A percentile compares a stretch with the other conserved stretches of the same genome.
phyloP scores from a whole-genome alignment of 2,113 vertebrate genomes.

The Indri indri region DNA sequence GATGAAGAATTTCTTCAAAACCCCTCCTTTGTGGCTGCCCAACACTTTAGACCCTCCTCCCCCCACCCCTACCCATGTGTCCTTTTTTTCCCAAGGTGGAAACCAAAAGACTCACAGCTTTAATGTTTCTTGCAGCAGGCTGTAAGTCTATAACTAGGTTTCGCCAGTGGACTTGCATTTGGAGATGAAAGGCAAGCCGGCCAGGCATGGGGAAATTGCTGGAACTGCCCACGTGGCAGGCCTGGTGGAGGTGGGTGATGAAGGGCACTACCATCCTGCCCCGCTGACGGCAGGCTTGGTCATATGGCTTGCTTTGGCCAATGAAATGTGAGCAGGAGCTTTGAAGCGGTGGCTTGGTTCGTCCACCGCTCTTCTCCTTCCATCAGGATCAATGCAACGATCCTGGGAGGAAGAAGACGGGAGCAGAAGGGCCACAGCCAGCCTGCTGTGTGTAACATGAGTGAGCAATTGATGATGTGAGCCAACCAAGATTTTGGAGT shows the following conservation, averaged over 20 bases:
- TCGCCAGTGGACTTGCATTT: neutral
- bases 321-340: neutral
- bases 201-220: neutral
- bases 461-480: neutral
- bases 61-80: neutral
- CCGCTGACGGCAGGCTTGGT: neutral
- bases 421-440: neutral
- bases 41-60: neutral
- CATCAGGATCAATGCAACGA: neutral
- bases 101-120: neutral
- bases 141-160: neutral
- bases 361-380: neutral
- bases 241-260: too few species aligned
- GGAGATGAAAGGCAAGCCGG: neutral
- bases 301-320: neutral
- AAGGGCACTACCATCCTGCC: too few species aligned
- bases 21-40: neutral
- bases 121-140: neutral
- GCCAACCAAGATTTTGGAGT: neutral
- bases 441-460: neutral
- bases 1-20: neutral
- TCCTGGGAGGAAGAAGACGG: neutral
- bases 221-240: too few species aligned
- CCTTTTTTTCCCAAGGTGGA: neutral
- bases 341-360: neutral